Evolutionary conservation across 2,113 vertebrate species (phyloP).

Genomic region (Cariama cristata): DNA sequence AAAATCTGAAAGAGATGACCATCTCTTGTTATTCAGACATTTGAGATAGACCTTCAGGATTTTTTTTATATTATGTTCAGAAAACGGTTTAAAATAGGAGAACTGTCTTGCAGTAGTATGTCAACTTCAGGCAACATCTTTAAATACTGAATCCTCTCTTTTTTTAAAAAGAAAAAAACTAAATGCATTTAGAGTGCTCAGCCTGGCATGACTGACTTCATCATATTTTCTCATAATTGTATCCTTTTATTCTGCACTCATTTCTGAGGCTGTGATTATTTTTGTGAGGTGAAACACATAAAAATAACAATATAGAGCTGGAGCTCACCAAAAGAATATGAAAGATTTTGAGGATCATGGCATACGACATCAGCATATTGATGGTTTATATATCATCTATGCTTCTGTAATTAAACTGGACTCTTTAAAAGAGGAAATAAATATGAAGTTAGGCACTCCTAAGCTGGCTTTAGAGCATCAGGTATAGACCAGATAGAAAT

Average conservation of each 20-base stretch:
- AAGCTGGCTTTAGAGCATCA: neutral
- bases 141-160: neutral
- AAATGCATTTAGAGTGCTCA: neutral
- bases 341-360: conserved; percentile 1
- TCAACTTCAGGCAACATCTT: neutral
- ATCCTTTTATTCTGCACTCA: neutral
- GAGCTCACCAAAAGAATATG: conserved; percentile 5
- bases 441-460: neutral
- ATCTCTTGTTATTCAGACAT: neutral
- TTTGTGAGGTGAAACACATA: neutral
- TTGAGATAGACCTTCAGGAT: neutral
- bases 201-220: neutral
- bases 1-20: neutral
- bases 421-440: neutral
- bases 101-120: neutral
- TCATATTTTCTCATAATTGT: neutral
- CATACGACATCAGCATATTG: neutral
- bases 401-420: neutral
- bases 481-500: neutral
- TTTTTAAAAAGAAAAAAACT: neutral
- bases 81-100: neutral
- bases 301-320: neutral
- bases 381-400: neutral
- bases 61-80: neutral
- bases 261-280: neutral